Evolutionary conservation across 2,888 invertebrate species (phyloP).

Genomic region (Hylaea fasciaria): DNA sequence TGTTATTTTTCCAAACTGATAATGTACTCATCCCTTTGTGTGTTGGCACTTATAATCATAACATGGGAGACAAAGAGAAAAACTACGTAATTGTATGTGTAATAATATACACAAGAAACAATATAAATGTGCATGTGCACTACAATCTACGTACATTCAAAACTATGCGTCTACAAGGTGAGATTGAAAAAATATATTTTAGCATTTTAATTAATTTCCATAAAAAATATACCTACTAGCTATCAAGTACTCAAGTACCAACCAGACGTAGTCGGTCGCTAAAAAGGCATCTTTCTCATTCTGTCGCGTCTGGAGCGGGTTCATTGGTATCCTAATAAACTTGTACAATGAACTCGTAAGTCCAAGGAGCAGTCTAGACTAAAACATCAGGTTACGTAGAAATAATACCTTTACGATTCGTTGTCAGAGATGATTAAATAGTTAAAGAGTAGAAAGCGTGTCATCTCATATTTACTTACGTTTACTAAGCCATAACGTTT

Average conservation of each 20-base stretch:
- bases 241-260: too few species aligned
- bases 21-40: conserved; percentile 8
- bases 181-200: conserved; percentile 36
- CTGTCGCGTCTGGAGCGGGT: conserved; percentile 24
- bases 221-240: too few species aligned
- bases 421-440: neutral
- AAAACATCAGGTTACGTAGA: neutral
- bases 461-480: conserved; percentile 11
- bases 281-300: neutral
- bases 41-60: conserved; percentile 3
- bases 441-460: conserved; percentile 12
- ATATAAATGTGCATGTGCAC: conserved; percentile 10
- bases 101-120: conserved; percentile 11
- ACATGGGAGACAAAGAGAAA: conserved; percentile 14
- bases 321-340: conserved; percentile 31
- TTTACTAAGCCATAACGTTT: conserved; percentile 9
- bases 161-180: conserved; percentile 33
- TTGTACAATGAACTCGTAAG: neutral
- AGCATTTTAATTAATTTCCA: neutral
- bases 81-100: neutral
- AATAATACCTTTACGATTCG: neutral
- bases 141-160: conserved; percentile 26
- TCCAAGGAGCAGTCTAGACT: neutral
- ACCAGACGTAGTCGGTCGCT: too few species aligned
- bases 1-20: conserved; percentile 17